Percentiles rank a stretch among this genome's conserved stretches.
phyloP scores from a whole-genome alignment of 1,140 invertebrate genomes.

The Pemphigus obesinymphae region DNA sequence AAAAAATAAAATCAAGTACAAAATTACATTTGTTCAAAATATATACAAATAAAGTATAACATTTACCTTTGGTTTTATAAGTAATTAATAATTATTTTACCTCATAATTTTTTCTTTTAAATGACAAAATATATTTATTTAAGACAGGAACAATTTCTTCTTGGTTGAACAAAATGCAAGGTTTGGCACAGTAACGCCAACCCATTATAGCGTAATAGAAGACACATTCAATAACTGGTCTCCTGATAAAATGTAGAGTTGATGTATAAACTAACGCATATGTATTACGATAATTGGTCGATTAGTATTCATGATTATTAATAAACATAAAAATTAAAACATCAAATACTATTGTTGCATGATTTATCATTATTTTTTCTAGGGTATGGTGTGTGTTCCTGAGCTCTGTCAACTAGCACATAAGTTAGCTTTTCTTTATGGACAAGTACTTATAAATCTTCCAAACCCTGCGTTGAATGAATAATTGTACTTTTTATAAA shows the following conservation, averaged over 20 bases:
- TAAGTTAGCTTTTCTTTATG: slow-evolving; percentile 74
- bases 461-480: slow-evolving; percentile 52
- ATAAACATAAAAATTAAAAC: background rate
- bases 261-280: background rate
- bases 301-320: background rate
- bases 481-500: slow-evolving; percentile 56
- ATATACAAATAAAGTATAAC: too few species aligned
- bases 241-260: background rate
- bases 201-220: background rate
- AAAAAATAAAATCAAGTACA: too few species aligned
- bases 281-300: slow-evolving; percentile 2
- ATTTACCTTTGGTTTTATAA: too few species aligned
- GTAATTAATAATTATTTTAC: too few species aligned
- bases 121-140: background rate
- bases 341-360: background rate
- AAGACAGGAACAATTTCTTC: background rate
- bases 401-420: slow-evolving; percentile 83
- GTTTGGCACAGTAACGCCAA: background rate
- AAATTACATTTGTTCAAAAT: too few species aligned
- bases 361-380: background rate
- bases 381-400: slow-evolving; percentile 74
- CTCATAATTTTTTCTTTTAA: too few species aligned
- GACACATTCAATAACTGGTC: background rate
- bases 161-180: background rate
- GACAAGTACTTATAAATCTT: slow-evolving; percentile 62